phyloP scores from a whole-genome alignment of 2,113 vertebrate species.

The Calidris pygmaea region DNA sequence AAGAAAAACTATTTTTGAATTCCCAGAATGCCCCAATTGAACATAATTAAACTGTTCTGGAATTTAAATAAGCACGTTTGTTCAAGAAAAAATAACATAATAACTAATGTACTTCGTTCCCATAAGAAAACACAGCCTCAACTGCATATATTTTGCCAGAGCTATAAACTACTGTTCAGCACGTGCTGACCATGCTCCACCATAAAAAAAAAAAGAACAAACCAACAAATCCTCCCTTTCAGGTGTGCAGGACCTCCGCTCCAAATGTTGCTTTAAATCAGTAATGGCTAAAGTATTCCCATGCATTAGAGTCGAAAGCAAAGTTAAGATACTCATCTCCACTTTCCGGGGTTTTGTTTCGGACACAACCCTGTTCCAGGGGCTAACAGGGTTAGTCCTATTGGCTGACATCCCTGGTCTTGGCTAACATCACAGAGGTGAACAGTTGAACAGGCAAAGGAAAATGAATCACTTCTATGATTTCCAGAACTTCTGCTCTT shows the following conservation, averaged over 20 bases:
- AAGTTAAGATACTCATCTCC: not conserved
- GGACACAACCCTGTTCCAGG: not conserved
- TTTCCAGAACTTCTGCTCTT: not conserved
- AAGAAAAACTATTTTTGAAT: conserved; percentile 16
- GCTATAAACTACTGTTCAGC: not conserved
- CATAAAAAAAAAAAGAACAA: not conserved
- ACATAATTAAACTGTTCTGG: not conserved
- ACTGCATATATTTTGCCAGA: not conserved
- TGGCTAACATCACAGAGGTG: not conserved
- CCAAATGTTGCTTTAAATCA: not conserved
- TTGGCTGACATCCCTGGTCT: not conserved
- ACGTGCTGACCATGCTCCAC: not conserved
- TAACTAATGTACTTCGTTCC: not conserved
- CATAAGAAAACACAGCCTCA: not conserved
- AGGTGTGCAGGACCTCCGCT: not conserved
- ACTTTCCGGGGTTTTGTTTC: not conserved
- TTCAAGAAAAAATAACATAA: not conserved
- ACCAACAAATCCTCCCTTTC: not conserved
- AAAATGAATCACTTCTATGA: not conserved
- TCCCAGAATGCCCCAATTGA: not conserved
- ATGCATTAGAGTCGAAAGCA: not conserved
- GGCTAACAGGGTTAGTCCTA: not conserved
- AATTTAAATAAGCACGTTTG: not conserved
- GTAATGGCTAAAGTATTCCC: not conserved
- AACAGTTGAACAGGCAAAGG: not conserved